Percentiles rank a stretch among this genome's conserved stretches.
Evolutionary conservation across 2,797 vertebrate genomes (phyloP).

Genomic region (Betta splendens): DNA sequence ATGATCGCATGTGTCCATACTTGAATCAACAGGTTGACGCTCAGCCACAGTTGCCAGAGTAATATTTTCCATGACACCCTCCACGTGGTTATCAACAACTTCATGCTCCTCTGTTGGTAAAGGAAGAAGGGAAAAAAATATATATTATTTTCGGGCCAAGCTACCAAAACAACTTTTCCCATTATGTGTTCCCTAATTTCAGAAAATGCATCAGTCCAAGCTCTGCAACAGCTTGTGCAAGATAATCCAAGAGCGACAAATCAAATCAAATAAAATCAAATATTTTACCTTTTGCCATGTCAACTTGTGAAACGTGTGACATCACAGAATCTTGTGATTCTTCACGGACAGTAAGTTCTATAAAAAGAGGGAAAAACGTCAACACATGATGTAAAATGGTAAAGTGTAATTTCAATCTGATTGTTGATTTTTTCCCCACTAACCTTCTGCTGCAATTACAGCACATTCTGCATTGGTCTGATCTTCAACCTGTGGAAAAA

Average conservation of each 20-base stretch:
- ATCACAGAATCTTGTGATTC: conserved; percentile 3
- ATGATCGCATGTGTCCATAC: background rate
- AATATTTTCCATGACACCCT: background rate
- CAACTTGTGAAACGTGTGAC: background rate
- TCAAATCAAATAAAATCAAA: background rate
- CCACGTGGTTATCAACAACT: background rate
- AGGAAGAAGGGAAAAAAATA: background rate
- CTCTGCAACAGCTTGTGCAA: too few species aligned
- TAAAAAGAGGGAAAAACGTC: background rate
- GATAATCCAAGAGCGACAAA: too few species aligned
- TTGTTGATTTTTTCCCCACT: background rate
- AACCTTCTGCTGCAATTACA: conserved; percentile 34
- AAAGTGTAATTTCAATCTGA: background rate
- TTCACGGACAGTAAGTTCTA: conserved; percentile 34
- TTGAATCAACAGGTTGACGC: background rate
- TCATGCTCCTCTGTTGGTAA: conserved; percentile 13
- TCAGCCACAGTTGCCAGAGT: conserved; percentile 23
- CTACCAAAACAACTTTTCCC: too few species aligned
- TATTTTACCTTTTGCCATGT: conserved; percentile 18
- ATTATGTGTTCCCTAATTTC: too few species aligned
- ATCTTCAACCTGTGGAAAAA: conserved; percentile 43
- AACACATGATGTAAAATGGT: background rate
- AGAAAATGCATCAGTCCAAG: too few species aligned
- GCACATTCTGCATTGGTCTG: background rate
- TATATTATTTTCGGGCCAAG: background rate